phyloP scores from a whole-genome alignment of 2,888 invertebrate species.

The Cosmia trapezina region DNA sequence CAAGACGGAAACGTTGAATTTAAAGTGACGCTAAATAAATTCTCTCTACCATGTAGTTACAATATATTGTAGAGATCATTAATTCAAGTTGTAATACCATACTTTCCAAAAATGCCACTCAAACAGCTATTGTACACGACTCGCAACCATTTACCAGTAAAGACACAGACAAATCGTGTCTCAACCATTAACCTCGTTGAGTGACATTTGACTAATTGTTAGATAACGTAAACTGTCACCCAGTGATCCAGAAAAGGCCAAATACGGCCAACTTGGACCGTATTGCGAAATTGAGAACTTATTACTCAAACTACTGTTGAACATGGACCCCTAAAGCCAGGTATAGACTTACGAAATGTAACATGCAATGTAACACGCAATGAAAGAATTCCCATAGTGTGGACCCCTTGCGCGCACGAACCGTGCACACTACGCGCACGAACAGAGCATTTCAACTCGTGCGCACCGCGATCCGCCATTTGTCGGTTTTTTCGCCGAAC shows the following conservation, averaged over 20 bases:
- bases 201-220: constrained; percentile 39
- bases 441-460: too few species aligned
- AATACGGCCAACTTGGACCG: too few species aligned
- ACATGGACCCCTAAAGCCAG: not conserved
- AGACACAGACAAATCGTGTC: constrained; percentile 29
- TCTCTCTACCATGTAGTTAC: not conserved
- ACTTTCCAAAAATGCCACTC: not conserved
- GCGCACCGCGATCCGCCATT: too few species aligned
- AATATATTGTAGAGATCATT: too few species aligned
- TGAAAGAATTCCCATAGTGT: too few species aligned
- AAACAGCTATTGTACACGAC: not conserved
- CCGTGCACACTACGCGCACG: too few species aligned
- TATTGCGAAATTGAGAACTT: constrained; percentile 12
- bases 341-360: too few species aligned
- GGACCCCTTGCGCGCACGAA: too few species aligned
- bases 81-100: not conserved
- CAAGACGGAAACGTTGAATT: not conserved
- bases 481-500: too few species aligned
- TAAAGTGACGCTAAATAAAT: not conserved
- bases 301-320: not conserved
- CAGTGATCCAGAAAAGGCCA: constrained; percentile 11
- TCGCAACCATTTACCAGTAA: not conserved
- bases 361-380: too few species aligned
- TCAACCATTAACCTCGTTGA: constrained; percentile 31
- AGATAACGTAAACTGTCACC: constrained; percentile 38